Conservation (phyloP, 2,888 invertebrate genomes). For the Germaria angustata region DNA sequence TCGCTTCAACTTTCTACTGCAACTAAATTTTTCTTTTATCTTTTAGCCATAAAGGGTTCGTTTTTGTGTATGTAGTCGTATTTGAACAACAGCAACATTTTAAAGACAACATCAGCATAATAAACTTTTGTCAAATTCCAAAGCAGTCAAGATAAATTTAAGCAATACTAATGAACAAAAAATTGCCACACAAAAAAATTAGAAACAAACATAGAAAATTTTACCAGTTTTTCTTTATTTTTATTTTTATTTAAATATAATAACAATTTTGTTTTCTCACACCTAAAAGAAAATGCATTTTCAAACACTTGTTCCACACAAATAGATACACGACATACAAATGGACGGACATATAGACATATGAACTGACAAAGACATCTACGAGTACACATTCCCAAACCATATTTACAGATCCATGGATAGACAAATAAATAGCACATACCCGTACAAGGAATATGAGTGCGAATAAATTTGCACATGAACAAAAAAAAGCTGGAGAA, state of each 20-base stretch:
- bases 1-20: constrained; percentile 1
- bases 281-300: constrained; percentile 45
- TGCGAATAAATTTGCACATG: constrained; percentile 40
- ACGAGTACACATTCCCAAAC: constrained; percentile 47
- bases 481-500: constrained; percentile 15
- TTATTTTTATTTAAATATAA: constrained; percentile 14
- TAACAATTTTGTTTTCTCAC: constrained; percentile 61
- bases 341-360: background rate
- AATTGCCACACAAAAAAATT: background rate
- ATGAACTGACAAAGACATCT: constrained; percentile 30
- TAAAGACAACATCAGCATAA: constrained; percentile 38
- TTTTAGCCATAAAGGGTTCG: background rate
- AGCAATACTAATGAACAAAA: constrained; percentile 7
- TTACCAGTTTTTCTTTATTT: no score
- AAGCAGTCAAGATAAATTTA: constrained; percentile 40
- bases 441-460: constrained; percentile 26
- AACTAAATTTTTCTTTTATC: background rate
- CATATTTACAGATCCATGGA: constrained; percentile 12
- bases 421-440: constrained; percentile 21
- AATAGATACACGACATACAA: constrained; percentile 25
- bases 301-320: constrained; percentile 53
- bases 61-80: background rate
- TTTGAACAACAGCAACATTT: constrained; percentile 24
- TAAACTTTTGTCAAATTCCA: constrained; percentile 47
- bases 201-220: constrained; percentile 1